A percentile compares a stretch with the other conserved stretches of the same genome.
Conservation (phyloP, 2,888 invertebrate genomes). For the Cheiracanthium punctorium region DNA sequence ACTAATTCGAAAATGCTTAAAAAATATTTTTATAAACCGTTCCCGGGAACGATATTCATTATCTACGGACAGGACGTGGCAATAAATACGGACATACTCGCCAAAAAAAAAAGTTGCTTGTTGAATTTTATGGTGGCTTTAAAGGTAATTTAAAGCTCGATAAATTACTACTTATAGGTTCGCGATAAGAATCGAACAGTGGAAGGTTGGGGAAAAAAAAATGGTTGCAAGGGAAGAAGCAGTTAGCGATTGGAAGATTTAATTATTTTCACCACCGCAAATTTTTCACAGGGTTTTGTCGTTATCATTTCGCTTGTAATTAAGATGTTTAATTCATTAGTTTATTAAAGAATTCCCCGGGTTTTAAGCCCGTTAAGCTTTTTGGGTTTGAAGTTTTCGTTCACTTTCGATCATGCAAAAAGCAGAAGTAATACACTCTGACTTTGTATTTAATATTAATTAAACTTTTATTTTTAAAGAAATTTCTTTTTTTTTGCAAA, state of each 20-base stretch:
- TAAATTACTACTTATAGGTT: conserved; percentile 29
- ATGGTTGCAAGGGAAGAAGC: not conserved
- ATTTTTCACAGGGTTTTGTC: not conserved
- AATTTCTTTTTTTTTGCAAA: too few relatives aligned
- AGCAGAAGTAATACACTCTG: too few relatives aligned
- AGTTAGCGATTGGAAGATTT: not conserved
- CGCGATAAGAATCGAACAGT: conserved; percentile 38
- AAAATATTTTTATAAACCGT: not conserved
- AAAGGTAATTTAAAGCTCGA: conserved; percentile 53
- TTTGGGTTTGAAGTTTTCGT: too few relatives aligned
- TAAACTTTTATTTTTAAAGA: too few relatives aligned
- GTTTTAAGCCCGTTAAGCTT: too few relatives aligned
- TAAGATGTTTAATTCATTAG: not conserved
- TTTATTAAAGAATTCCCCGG: too few relatives aligned
- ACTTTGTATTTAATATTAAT: too few relatives aligned
- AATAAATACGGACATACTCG: not conserved
- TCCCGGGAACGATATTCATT: not conserved
- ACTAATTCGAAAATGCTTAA: not conserved
- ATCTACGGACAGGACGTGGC: not conserved
- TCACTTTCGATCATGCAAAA: too few relatives aligned
- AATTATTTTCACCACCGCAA: not conserved
- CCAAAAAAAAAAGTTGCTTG: not conserved
- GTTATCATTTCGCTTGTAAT: not conserved
- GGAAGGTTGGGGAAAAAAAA: not conserved
- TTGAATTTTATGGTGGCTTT: conserved; percentile 61